phyloP scores from a whole-genome alignment of 2,113 vertebrate genomes.

The Prunella fulvescens region DNA sequence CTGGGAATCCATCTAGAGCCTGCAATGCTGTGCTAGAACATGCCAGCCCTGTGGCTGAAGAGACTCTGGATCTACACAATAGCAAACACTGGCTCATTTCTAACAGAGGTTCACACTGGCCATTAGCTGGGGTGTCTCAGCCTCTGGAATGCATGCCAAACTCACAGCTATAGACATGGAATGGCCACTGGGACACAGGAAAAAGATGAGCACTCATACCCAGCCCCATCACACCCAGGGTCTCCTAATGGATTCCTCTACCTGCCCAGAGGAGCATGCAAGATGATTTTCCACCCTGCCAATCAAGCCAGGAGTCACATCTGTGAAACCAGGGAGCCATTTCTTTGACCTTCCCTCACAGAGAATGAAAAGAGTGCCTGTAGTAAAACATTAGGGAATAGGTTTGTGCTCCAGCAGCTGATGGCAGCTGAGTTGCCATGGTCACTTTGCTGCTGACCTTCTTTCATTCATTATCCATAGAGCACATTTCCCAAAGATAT shows the following conservation, averaged over 20 bases:
- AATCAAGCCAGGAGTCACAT: neutral
- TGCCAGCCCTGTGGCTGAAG: neutral
- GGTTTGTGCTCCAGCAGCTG: neutral
- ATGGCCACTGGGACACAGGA: neutral
- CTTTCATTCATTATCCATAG: neutral
- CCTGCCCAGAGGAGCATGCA: neutral
- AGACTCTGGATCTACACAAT: fast-evolving
- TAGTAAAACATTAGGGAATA: neutral
- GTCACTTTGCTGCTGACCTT: neutral
- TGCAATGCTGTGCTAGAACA: neutral
- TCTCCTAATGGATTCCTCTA: neutral
- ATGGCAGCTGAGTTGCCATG: neutral
- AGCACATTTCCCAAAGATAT: neutral
- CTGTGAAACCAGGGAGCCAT: neutral
- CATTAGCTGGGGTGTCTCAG: neutral
- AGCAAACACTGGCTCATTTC: neutral
- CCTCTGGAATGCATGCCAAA: neutral
- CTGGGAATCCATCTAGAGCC: neutral
- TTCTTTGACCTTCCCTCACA: neutral
- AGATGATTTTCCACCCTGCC: neutral
- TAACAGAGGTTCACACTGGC: neutral
- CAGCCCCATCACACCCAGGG: neutral
- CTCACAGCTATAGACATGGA: neutral
- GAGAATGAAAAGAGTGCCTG: neutral
- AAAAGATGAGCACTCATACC: neutral